A percentile compares a stretch with the other conserved stretches of the same genome.
These are phyloP conservation scores for Dolichallabes microphthalmus DNA, from an alignment of 2,113 vertebrate species.

Conservation along the genomic window DNA sequence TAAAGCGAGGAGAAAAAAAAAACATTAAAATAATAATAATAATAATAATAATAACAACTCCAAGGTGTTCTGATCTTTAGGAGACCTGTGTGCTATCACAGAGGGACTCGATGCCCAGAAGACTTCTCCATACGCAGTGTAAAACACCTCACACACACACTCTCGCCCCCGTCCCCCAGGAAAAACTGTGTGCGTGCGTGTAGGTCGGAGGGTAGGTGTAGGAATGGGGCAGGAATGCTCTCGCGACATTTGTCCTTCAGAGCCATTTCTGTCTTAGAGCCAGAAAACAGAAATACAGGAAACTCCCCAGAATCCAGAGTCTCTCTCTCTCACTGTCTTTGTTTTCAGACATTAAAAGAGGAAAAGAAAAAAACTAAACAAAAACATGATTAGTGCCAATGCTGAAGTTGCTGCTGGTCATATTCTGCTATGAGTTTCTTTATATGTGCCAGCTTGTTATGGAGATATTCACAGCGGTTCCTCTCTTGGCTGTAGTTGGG, in stretches of 20 bases:
- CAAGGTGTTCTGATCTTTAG: slow-evolving; percentile 50
- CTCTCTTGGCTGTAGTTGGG: slow-evolving; percentile 97
- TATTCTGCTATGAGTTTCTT: slow-evolving; percentile 96
- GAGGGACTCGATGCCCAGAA: slow-evolving; percentile 47
- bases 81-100: slow-evolving; percentile 59
- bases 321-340: slow-evolving; percentile 61
- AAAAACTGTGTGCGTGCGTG: slow-evolving; percentile 26
- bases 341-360: slow-evolving; percentile 63
- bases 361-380: slow-evolving; percentile 38
- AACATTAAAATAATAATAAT: too few species aligned
- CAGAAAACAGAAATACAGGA: slow-evolving; percentile 23
- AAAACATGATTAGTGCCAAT: slow-evolving; percentile 70
- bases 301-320: slow-evolving; percentile 59
- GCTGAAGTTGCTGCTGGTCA: slow-evolving; percentile 90
- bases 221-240: slow-evolving; percentile 48
- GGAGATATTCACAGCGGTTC: slow-evolving; percentile 97
- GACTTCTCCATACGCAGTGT: slow-evolving; percentile 57
- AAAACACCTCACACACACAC: slow-evolving; percentile 27
- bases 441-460: slow-evolving; percentile 98
- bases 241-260: slow-evolving; percentile 63
- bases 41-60: slow-evolving; percentile 30
- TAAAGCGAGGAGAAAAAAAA: slow-evolving; percentile 52
- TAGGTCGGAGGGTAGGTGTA: too few species aligned
- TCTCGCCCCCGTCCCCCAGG: slow-evolving; percentile 19
- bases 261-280: slow-evolving; percentile 54